Evolutionary conservation across 1,140 invertebrate species (phyloP).

Genomic region (Charaxes varanes): DNA sequence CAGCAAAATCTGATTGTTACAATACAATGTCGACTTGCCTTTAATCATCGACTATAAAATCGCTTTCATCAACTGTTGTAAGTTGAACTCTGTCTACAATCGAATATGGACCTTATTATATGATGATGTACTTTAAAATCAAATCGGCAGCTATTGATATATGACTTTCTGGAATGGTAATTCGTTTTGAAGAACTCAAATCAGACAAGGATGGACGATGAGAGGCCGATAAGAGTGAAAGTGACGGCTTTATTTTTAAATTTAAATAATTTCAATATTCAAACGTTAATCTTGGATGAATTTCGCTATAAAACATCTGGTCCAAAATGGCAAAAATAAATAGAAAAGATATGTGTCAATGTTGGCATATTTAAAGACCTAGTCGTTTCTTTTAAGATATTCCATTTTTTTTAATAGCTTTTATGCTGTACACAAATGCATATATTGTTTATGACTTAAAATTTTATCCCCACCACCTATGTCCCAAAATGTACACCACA

Average conservation of each 20-base stretch:
- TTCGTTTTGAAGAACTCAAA: conserved; percentile 14
- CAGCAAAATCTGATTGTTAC: conserved; percentile 4
- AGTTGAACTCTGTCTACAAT: not conserved
- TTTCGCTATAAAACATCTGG: conserved; percentile 34
- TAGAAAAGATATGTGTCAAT: too few species aligned
- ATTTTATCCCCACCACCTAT: too few species aligned
- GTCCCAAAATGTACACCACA: too few species aligned
- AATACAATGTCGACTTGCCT: conserved; percentile 15
- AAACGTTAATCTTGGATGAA: conserved; percentile 30
- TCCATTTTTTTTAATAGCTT: too few species aligned
- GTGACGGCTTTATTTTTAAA: conserved; percentile 39
- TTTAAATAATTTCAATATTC: conserved; percentile 50
- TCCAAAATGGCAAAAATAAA: too few species aligned
- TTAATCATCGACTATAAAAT: conserved; percentile 20
- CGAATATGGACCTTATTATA: not conserved
- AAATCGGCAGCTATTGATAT: not conserved
- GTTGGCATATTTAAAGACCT: too few species aligned
- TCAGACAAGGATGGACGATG: conserved; percentile 30
- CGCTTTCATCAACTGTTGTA: conserved; percentile 11
- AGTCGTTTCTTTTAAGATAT: too few species aligned
- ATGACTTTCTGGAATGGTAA: conserved; percentile 4
- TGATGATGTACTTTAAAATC: conserved; percentile 8
- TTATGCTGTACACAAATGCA: too few species aligned
- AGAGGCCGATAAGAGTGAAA: conserved; percentile 24
- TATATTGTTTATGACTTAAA: too few species aligned